Percentiles rank a stretch among this genome's conserved stretches.
Evolutionary conservation across 2,113 vertebrate genomes (phyloP).

Genomic region (Cynopterus brachyotis): DNA sequence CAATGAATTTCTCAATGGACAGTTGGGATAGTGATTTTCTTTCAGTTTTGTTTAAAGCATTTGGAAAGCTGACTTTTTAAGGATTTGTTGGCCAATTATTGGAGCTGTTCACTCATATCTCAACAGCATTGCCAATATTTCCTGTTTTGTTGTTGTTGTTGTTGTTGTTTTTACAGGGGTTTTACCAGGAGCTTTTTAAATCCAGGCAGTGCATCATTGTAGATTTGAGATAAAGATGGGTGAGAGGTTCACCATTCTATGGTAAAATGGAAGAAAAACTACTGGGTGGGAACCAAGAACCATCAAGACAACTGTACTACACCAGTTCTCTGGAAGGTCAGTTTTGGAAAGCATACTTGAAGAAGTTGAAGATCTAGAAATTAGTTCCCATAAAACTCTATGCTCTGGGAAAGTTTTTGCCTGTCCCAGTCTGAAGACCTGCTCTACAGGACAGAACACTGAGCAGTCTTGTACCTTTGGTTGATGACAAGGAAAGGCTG

Average conservation of each 20-base stretch:
- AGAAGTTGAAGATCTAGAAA: not conserved
- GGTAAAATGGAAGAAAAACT: not conserved
- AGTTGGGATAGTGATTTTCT: not conserved
- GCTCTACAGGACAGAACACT: not conserved
- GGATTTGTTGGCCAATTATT: not conserved
- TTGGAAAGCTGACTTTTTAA: slow-evolving; percentile 9
- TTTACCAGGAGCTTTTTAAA: not conserved
- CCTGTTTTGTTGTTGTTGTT: too few species aligned
- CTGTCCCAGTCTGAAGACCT: not conserved
- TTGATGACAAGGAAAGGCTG: not conserved
- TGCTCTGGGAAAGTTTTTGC: not conserved
- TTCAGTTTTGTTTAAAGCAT: slow-evolving; percentile 15
- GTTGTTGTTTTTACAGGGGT: too few species aligned
- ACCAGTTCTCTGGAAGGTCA: not conserved
- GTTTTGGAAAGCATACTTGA: not conserved
- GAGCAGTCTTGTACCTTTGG: not conserved
- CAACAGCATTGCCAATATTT: not conserved
- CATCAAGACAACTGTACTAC: not conserved
- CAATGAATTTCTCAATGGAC: not conserved
- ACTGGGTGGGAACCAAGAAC: not conserved
- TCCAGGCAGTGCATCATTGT: not conserved
- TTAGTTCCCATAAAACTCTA: not conserved
- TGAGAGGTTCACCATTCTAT: not conserved
- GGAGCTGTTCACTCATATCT: not conserved
- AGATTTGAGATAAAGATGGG: not conserved